These are phyloP conservation scores for Paratilapia polleni DNA, from an alignment of 2,113 vertebrate species.

Conservation along the genomic window DNA sequence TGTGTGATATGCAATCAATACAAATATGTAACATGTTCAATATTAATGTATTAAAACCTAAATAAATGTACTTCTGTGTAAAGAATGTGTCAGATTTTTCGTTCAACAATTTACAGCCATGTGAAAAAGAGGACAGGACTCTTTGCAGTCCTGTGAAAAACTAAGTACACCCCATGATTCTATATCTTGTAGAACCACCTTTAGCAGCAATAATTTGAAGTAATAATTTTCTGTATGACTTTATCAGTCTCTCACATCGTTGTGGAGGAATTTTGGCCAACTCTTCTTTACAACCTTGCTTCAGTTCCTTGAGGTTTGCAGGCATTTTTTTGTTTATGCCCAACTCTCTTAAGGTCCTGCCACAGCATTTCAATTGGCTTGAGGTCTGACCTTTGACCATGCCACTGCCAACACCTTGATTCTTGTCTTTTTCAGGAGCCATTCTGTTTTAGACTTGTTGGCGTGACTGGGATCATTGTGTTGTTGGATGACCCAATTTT, in stretches of 20 bases:
- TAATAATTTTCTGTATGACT: too few relatives aligned
- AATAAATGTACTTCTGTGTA: slow-evolving; percentile 82
- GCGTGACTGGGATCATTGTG: too few relatives aligned
- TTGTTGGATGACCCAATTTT: not conserved
- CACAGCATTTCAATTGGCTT: not conserved
- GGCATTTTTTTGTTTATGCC: not conserved
- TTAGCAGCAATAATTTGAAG: too few relatives aligned
- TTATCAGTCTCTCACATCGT: not conserved
- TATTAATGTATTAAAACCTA: slow-evolving; percentile 85
- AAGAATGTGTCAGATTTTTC: slow-evolving; percentile 25
- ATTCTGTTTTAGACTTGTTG: too few relatives aligned
- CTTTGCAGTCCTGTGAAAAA: not conserved
- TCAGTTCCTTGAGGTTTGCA: not conserved
- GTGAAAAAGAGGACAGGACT: not conserved
- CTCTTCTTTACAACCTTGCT: not conserved
- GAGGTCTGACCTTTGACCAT: not conserved
- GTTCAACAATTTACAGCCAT: not conserved
- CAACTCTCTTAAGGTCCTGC: not conserved
- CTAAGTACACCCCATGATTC: not conserved
- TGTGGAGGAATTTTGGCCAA: accelerated
- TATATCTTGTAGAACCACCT: too few relatives aligned
- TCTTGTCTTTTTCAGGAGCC: too few relatives aligned
- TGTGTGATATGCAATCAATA: slow-evolving; percentile 83
- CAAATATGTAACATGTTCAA: slow-evolving; percentile 80
- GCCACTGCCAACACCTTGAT: too few relatives aligned